A percentile compares a stretch with the other conserved stretches of the same genome.
Conservation (phyloP, 2,888 invertebrate genomes). For the Eupithecia pulchellata region DNA sequence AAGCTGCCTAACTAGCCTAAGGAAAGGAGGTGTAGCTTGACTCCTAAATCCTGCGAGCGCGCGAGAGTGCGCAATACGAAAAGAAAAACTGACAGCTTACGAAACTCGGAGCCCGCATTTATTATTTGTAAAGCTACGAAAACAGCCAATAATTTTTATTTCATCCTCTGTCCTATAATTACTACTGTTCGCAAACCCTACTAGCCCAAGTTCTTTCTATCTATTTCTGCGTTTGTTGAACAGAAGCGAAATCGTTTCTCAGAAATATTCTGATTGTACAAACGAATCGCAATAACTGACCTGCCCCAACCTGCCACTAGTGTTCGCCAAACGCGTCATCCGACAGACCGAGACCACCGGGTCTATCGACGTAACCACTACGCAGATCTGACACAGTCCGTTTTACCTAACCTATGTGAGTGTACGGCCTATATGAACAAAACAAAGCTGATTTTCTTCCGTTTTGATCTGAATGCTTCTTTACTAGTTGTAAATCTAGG, state of each 20-base stretch:
- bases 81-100: no score
- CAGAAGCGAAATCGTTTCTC: conserved; percentile 11
- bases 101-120: not conserved
- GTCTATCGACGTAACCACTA: conserved; percentile 26
- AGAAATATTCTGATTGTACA: conserved; percentile 25
- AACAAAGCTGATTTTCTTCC: not conserved
- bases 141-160: not conserved
- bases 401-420: conserved; percentile 1
- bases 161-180: not conserved
- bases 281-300: conserved; percentile 75
- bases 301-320: conserved; percentile 71
- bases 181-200: not conserved
- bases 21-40: not conserved
- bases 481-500: not conserved
- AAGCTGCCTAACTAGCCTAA: not conserved
- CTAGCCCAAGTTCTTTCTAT: not conserved
- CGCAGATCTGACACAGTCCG: conserved; percentile 6
- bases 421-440: conserved; percentile 1
- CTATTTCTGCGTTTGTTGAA: not conserved
- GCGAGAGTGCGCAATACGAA: no score
- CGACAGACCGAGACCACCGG: conserved; percentile 43
- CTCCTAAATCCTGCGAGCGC: not conserved
- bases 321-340: conserved; percentile 67
- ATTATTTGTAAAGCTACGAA: not conserved
- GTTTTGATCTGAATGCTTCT: not conserved